These are phyloP conservation scores for Baronia brevicornis DNA, from an alignment of 2,888 invertebrate genomes.

Conservation along the genomic window DNA sequence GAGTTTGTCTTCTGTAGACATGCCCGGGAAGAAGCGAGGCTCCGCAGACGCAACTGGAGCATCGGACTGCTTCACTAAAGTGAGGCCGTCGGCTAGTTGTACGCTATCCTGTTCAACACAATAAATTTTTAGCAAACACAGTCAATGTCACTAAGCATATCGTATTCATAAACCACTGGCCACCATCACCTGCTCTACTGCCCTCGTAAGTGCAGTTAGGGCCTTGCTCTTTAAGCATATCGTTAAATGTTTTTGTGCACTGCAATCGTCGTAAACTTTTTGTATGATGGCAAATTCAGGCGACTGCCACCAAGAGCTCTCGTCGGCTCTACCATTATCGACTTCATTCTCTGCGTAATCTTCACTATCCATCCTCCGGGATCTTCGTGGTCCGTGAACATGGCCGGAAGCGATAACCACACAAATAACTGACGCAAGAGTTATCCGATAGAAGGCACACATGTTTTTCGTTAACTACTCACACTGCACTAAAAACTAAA, in stretches of 20 bases:
- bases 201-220: slow-evolving; percentile 73
- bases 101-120: slow-evolving; percentile 72
- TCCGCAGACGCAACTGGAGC: slow-evolving; percentile 71
- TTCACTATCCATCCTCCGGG: slow-evolving; percentile 60
- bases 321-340: slow-evolving; percentile 68
- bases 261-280: slow-evolving; percentile 79
- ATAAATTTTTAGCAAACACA: slow-evolving; percentile 38
- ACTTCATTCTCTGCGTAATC: slow-evolving; percentile 64
- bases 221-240: slow-evolving; percentile 78
- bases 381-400: slow-evolving; percentile 61
- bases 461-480: slow-evolving; percentile 50
- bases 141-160: slow-evolving; percentile 29
- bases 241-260: slow-evolving; percentile 75
- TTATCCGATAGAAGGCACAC: slow-evolving; percentile 68
- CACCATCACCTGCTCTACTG: slow-evolving; percentile 73
- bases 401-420: slow-evolving; percentile 53
- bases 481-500: slow-evolving; percentile 59
- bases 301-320: slow-evolving; percentile 71
- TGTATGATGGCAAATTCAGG: slow-evolving; percentile 75
- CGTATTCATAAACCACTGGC: slow-evolving; percentile 22
- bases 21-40: slow-evolving; percentile 73
- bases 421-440: slow-evolving; percentile 60
- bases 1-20: slow-evolving; percentile 74
- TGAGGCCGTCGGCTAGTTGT: slow-evolving; percentile 76
- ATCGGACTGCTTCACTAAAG: slow-evolving; percentile 75